These are phyloP conservation scores for Plagodis dolabraria DNA, from an alignment of 2,888 invertebrate species.

Conservation along the genomic window DNA sequence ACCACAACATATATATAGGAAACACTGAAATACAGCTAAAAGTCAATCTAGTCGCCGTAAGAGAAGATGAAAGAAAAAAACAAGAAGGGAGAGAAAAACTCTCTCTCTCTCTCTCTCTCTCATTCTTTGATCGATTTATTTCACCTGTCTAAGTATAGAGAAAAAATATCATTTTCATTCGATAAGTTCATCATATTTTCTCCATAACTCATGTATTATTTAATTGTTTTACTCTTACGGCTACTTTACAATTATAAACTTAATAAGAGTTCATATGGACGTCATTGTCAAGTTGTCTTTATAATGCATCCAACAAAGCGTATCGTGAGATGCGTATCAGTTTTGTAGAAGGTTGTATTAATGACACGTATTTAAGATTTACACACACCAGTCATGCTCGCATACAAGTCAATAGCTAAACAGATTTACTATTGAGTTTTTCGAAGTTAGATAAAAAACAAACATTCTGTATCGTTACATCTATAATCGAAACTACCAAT, in stretches of 20 bases:
- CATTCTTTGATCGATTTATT: not conserved
- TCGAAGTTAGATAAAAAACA: too few relatives aligned
- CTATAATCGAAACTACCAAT: too few relatives aligned
- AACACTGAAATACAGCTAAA: constrained; percentile 36
- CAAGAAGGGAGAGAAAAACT: not conserved
- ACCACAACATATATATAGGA: constrained; percentile 45
- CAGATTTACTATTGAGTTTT: too few relatives aligned
- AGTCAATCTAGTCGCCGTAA: constrained; percentile 6
- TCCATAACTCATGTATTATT: not conserved
- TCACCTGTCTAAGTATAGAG: too few relatives aligned
- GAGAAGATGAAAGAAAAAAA: constrained; percentile 5
- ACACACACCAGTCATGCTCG: too few relatives aligned
- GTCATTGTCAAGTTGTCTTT: constrained; percentile 1
- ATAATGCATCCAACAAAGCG: constrained; percentile 9
- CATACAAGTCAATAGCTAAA: too few relatives aligned
- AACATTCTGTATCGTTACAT: too few relatives aligned
- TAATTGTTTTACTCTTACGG: constrained; percentile 1
- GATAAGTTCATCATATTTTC: not conserved
- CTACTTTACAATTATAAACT: constrained; percentile 12
- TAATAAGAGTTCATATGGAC: constrained; percentile 21
- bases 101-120: not conserved
- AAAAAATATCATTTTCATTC: too few relatives aligned
- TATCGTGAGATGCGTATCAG: constrained; percentile 8
- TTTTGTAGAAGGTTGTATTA: too few relatives aligned
- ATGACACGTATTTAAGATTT: too few relatives aligned